These are phyloP conservation scores for Ecdyonurus torrentis DNA, from an alignment of 2,888 invertebrate genomes.

Conservation along the genomic window DNA sequence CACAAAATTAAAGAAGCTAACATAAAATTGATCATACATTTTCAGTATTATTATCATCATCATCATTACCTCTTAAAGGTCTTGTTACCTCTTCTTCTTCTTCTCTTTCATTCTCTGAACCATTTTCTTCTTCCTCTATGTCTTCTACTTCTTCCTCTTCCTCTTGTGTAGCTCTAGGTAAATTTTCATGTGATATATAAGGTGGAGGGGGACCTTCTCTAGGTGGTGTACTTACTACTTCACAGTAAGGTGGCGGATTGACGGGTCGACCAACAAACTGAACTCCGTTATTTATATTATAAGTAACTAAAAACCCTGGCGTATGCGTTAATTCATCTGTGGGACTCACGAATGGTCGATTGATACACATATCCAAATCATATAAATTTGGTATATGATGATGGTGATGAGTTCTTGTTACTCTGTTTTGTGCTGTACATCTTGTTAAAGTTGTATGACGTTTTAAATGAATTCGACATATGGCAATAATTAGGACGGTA, in stretches of 20 bases:
- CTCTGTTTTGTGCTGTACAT: constrained; percentile 14
- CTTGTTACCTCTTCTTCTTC: not conserved
- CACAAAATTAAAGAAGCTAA: no score
- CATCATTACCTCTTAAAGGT: not conserved
- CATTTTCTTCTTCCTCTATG: not conserved
- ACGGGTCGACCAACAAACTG: constrained; percentile 26
- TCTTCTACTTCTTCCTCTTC: not conserved
- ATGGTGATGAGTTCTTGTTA: not conserved
- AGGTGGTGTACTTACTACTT: constrained; percentile 22
- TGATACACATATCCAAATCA: constrained; percentile 22
- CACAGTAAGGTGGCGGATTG: constrained; percentile 28
- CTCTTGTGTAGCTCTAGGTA: constrained; percentile 9
- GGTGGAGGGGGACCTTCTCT: constrained; percentile 32
- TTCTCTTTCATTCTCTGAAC: no score
- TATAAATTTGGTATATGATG: constrained; percentile 16
- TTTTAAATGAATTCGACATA: constrained; percentile 28
- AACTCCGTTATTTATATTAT: constrained; percentile 28
- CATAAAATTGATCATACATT: no score
- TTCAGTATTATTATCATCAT: no score
- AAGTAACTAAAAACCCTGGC: constrained; percentile 24
- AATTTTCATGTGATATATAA: constrained; percentile 23
- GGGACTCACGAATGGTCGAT: constrained; percentile 16
- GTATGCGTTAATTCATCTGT: constrained; percentile 6
- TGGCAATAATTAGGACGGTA: constrained; percentile 27
- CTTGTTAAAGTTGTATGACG: constrained; percentile 19